These are phyloP conservation scores for Eolophus roseicapilla DNA, from an alignment of 2,113 vertebrate genomes.

Conservation along the genomic window DNA sequence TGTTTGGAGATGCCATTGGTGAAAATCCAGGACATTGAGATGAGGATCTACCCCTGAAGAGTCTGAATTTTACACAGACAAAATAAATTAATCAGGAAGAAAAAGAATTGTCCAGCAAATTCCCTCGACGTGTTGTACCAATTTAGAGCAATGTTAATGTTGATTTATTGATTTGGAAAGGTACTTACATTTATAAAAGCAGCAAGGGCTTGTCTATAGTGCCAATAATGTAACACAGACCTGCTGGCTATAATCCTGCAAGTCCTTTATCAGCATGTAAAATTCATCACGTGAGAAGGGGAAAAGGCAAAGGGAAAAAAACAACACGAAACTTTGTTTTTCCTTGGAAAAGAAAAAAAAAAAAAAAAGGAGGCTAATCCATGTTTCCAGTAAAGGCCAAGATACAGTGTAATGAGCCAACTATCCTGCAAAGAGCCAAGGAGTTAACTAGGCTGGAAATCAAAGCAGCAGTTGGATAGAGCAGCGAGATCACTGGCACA, in stretches of 20 bases:
- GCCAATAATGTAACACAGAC: background rate
- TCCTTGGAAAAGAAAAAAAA: background rate
- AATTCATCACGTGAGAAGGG: background rate
- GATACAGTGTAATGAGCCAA: background rate
- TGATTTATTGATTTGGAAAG: slow-evolving; percentile 75
- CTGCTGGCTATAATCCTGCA: background rate
- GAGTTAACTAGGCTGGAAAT: background rate
- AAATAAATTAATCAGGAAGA: slow-evolving; percentile 66
- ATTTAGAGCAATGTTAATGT: slow-evolving; percentile 59
- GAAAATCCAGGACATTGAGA: background rate
- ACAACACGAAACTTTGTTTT: background rate
- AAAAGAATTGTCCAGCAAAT: slow-evolving; percentile 59
- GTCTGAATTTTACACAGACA: background rate
- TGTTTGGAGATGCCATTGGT: rapidly evolving
- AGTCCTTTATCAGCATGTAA: background rate
- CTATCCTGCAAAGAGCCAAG: background rate
- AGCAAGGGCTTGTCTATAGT: background rate
- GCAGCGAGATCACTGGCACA: background rate
- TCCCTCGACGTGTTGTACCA: background rate
- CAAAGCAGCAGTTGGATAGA: background rate
- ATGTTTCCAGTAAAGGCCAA: background rate
- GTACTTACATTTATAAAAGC: slow-evolving; percentile 32
- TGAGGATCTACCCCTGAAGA: background rate
- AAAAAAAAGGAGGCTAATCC: background rate
- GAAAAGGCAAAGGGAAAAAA: background rate